phyloP scores from a whole-genome alignment of 2,113 vertebrate genomes.

The Microcebus lehilahytsara region DNA sequence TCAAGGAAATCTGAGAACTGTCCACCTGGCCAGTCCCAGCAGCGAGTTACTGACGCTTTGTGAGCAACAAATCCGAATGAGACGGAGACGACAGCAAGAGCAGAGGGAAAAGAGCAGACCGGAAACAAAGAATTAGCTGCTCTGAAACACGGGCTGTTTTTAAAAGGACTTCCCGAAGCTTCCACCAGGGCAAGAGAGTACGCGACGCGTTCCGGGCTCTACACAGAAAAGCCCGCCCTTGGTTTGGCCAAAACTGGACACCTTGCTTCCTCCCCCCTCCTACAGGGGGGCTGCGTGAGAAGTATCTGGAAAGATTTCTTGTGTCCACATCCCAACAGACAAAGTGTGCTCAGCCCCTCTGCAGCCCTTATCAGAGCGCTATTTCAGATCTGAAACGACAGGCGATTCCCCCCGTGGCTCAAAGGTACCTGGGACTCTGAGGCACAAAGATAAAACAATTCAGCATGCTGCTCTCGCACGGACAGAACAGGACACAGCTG shows the following conservation, averaged over 20 bases:
- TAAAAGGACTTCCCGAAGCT: neutral
- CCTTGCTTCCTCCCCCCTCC: neutral
- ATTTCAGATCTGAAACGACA: neutral
- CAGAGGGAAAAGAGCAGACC: neutral
- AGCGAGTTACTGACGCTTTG: neutral
- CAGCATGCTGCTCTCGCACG: neutral
- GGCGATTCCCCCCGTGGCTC: neutral
- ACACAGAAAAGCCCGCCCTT: neutral
- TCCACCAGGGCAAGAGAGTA: accelerated
- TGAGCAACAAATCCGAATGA: neutral
- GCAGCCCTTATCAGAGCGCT: neutral
- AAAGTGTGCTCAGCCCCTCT: neutral
- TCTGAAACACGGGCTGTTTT: neutral
- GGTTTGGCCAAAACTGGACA: neutral
- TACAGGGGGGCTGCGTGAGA: neutral
- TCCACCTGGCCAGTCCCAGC: neutral
- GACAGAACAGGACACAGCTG: neutral
- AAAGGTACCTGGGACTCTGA: neutral
- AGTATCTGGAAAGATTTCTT: neutral
- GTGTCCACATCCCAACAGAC: neutral
- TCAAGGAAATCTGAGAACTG: neutral
- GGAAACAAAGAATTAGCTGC: too few relatives aligned
- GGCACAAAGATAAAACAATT: neutral
- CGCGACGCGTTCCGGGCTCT: accelerated
- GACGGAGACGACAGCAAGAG: neutral